Percentiles rank a stretch among this genome's conserved stretches.
Evolutionary conservation across 2,113 vertebrate species (phyloP).

Genomic region (Stigmatopora nigra): DNA sequence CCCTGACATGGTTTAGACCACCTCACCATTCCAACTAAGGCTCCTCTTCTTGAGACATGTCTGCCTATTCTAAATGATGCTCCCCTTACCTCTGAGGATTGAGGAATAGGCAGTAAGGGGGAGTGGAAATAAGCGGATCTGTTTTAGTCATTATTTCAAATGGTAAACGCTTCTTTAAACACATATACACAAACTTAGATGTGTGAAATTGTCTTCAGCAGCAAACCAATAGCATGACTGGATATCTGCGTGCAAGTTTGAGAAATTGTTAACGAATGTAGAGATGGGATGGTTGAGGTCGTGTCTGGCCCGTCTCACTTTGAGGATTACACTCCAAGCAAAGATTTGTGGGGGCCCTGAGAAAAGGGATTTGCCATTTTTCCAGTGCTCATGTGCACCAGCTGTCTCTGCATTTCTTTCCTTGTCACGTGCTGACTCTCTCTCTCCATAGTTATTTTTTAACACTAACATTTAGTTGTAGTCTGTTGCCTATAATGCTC

Average conservation of each 20-base stretch:
- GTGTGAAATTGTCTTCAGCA: neutral
- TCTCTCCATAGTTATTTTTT: neutral
- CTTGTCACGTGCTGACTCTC: neutral
- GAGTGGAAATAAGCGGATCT: conserved; percentile 28
- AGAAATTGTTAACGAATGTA: neutral
- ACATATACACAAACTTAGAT: neutral
- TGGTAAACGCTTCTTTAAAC: conserved; percentile 2
- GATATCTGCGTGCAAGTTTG: conserved; percentile 11
- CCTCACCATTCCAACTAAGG: conserved; percentile 19
- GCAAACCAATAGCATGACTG: conserved; percentile 7
- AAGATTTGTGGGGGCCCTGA: conserved; percentile 44
- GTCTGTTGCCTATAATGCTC: neutral
- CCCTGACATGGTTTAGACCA: conserved; percentile 31
- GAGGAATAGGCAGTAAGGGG: conserved; percentile 2
- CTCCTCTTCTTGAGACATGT: conserved; percentile 39
- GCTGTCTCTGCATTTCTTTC: conserved; percentile 43
- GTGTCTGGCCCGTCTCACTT: conserved; percentile 40
- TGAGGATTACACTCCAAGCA: conserved; percentile 45
- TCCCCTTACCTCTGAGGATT: conserved; percentile 29
- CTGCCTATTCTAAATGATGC: conserved; percentile 42
- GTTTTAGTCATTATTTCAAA: conserved; percentile 49
- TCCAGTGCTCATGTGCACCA: conserved; percentile 42
- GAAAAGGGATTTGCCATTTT: conserved; percentile 55
- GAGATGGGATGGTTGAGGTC: conserved; percentile 10
- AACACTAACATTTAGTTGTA: neutral